phyloP scores from a whole-genome alignment of 1,140 invertebrate species.

The Ceratina australensis region DNA sequence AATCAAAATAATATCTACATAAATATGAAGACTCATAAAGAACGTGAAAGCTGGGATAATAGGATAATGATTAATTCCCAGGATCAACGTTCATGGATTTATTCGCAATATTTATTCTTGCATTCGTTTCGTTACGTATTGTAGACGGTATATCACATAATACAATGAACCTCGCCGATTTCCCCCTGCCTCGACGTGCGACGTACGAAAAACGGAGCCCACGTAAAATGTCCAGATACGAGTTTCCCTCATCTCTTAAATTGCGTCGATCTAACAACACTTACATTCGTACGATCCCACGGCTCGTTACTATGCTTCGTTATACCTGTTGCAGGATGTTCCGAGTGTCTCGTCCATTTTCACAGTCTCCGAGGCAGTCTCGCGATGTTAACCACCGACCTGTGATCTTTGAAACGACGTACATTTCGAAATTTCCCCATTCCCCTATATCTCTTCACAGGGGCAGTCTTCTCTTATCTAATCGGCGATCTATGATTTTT shows the following conservation, averaged over 20 bases:
- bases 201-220: slow-evolving; percentile 2
- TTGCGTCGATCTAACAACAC: slow-evolving; percentile 17
- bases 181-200: neutral
- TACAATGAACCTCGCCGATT: slow-evolving; percentile 46
- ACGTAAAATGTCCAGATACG: neutral
- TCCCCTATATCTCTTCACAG: neutral
- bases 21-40: too few species aligned
- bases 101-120: slow-evolving; percentile 57
- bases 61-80: too few species aligned
- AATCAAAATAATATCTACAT: neutral
- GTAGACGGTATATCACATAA: slow-evolving; percentile 60
- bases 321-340: neutral
- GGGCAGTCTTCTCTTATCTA: neutral
- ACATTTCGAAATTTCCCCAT: neutral
- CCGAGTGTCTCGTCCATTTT: neutral
- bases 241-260: neutral
- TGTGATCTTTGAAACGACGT: neutral
- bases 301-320: neutral
- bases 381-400: too few species aligned
- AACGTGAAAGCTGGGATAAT: rapidly evolving
- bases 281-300: neutral
- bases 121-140: slow-evolving; percentile 49
- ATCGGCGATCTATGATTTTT: neutral
- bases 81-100: slow-evolving; percentile 25
- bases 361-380: neutral